A percentile compares a stretch with the other conserved stretches of the same genome.
phyloP scores from a whole-genome alignment of 2,888 invertebrate species.

The Cinara cedri region DNA sequence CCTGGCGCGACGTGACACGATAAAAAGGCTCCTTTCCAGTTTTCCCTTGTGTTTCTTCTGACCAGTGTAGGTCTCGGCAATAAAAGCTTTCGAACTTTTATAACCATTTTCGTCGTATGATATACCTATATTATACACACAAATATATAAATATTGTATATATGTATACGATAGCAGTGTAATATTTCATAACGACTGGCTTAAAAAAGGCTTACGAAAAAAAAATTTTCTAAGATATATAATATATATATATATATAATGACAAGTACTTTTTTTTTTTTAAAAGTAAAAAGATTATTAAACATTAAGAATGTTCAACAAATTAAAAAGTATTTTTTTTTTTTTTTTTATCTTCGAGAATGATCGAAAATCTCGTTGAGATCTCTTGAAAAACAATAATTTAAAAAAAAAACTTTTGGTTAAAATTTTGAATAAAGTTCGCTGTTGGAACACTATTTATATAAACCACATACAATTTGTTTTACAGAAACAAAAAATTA shows the following conservation, averaged over 20 bases:
- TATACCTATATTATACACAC: too few species aligned
- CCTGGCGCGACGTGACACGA: not conserved
- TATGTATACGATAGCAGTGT: too few species aligned
- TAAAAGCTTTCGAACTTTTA: slow-evolving; percentile 30
- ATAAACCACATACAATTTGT: too few species aligned
- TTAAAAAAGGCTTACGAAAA: not conserved
- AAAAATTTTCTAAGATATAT: too few species aligned
- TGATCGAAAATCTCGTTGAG: not conserved
- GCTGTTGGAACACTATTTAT: too few species aligned
- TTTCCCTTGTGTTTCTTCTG: not conserved
- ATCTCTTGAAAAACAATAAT: too few species aligned
- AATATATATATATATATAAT: slow-evolving; percentile 7
- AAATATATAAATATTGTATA: too few species aligned
- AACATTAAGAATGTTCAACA: not conserved
- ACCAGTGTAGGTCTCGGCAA: slow-evolving; percentile 7
- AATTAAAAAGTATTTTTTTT: not conserved
- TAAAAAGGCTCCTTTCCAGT: not conserved
- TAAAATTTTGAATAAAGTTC: too few species aligned
- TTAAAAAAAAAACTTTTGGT: too few species aligned
- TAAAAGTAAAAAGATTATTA: slow-evolving; percentile 9
- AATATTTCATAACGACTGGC: slow-evolving; percentile 7
- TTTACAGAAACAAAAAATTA: too few species aligned
- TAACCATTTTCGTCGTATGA: not conserved
- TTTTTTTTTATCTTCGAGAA: not conserved
- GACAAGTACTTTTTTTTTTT: not conserved